phyloP scores from a whole-genome alignment of 2,888 invertebrate genomes.

The Callosobruchus maculatus region DNA sequence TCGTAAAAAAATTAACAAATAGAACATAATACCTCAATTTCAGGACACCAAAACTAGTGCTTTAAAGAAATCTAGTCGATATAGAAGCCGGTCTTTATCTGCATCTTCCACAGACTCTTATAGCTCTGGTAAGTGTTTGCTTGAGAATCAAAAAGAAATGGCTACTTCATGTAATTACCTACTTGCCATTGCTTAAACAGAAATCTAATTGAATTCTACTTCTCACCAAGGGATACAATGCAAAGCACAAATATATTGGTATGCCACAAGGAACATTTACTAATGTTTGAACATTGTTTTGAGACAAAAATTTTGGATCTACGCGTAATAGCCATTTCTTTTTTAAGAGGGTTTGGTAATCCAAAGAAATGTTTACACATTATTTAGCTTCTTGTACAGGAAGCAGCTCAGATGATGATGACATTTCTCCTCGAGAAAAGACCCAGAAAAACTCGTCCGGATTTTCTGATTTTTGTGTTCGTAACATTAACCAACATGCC shows the following conservation, averaged over 20 bases:
- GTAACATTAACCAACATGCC: constrained; percentile 88
- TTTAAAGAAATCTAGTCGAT: constrained; percentile 81
- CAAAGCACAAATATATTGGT: too few species aligned
- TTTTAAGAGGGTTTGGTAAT: not conserved
- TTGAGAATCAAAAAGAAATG: not conserved
- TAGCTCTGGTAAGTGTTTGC: constrained; percentile 68
- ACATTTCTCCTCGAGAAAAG: constrained; percentile 90
- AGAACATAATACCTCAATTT: constrained; percentile 28
- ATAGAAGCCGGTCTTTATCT: constrained; percentile 85
- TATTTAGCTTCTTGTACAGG: constrained; percentile 61
- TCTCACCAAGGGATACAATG: too few species aligned
- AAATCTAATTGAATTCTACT: too few species aligned
- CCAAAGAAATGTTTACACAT: not conserved
- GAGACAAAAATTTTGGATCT: not conserved
- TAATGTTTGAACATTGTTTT: not conserved
- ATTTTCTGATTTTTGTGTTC: constrained; percentile 88
- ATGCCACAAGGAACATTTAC: too few species aligned
- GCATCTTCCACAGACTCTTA: constrained; percentile 94
- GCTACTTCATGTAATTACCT: too few species aligned
- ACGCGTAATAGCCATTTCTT: not conserved
- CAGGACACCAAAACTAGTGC: constrained; percentile 64
- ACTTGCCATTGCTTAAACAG: too few species aligned
- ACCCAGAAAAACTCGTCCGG: constrained; percentile 82
- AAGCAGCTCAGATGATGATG: constrained; percentile 91
- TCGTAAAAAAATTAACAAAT: too few species aligned